Evolutionary conservation across 2,888 invertebrate genomes (phyloP).

Genomic region (Glaucopsyche alexis): DNA sequence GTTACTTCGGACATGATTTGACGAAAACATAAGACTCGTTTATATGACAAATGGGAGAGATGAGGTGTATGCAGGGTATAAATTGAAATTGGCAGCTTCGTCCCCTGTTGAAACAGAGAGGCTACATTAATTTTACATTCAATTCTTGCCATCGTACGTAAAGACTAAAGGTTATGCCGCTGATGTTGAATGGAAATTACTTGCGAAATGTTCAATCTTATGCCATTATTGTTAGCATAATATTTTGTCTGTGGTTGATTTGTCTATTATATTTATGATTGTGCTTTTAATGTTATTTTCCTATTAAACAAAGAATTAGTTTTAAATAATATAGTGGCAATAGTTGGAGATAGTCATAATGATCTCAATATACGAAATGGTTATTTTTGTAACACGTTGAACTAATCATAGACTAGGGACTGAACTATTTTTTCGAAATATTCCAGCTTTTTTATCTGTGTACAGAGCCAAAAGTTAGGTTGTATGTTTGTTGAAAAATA

Average conservation of each 20-base stretch:
- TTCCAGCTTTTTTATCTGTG: conserved; percentile 27
- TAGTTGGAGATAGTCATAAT: conserved; percentile 48
- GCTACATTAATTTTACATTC: conserved; percentile 12
- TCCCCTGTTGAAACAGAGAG: conserved; percentile 6
- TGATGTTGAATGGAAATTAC: conserved; percentile 25
- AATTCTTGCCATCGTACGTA: conserved; percentile 32
- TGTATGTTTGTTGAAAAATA: conserved; percentile 23
- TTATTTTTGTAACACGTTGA: conserved; percentile 30
- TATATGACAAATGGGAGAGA: not conserved
- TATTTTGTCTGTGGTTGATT: conserved; percentile 28
- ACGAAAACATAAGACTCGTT: conserved; percentile 23
- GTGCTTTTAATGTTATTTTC: conserved; percentile 32
- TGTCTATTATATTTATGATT: conserved; percentile 34
- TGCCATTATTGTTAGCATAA: conserved; percentile 32
- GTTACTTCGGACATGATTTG: conserved; percentile 17
- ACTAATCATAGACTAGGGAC: conserved; percentile 12
- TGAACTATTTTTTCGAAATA: conserved; percentile 21
- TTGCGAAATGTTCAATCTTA: conserved; percentile 26
- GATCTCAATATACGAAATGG: conserved; percentile 45
- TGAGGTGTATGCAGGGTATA: conserved; percentile 12
- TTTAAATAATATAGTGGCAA: conserved; percentile 58
- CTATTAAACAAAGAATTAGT: conserved; percentile 28
- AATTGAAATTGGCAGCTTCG: not conserved
- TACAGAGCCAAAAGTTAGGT: conserved; percentile 26
- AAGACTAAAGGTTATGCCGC: conserved; percentile 29